A percentile compares a stretch with the other conserved stretches of the same genome.
These are phyloP conservation scores for Sepiola atlantica DNA, from an alignment of 2,888 invertebrate species.

Conservation along the genomic window DNA sequence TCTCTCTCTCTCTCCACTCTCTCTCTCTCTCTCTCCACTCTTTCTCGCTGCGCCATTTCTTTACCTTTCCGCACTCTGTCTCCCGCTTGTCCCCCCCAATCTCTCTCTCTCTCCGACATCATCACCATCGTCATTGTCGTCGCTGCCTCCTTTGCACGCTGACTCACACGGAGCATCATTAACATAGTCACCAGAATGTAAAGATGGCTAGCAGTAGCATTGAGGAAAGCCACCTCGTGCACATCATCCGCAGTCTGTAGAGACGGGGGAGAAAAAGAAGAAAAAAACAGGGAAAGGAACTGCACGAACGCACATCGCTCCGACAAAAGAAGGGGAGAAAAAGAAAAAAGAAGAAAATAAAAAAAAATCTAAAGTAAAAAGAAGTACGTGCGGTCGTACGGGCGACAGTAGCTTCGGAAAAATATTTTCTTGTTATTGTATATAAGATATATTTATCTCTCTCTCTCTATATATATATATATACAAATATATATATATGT, in stretches of 20 bases:
- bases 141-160: neutral
- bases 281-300: neutral
- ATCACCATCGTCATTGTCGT: neutral
- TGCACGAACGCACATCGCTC: neutral
- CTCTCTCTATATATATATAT: neutral
- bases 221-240: neutral
- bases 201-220: slow-evolving; percentile 32
- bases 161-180: neutral
- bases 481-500: neutral
- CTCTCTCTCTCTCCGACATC: neutral
- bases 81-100: too few relatives aligned
- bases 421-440: too few relatives aligned
- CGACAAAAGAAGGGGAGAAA: neutral
- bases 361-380: neutral
- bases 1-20: too few relatives aligned
- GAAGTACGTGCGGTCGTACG: neutral
- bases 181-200: neutral
- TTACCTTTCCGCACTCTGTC: neutral
- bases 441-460: too few relatives aligned
- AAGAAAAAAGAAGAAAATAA: neutral
- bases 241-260: neutral
- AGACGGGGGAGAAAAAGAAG: too few relatives aligned
- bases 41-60: neutral
- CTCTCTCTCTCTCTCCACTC: neutral
- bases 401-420: neutral